phyloP scores from a whole-genome alignment of 2,797 vertebrate genomes.

The Pantherophis vulpinus region DNA sequence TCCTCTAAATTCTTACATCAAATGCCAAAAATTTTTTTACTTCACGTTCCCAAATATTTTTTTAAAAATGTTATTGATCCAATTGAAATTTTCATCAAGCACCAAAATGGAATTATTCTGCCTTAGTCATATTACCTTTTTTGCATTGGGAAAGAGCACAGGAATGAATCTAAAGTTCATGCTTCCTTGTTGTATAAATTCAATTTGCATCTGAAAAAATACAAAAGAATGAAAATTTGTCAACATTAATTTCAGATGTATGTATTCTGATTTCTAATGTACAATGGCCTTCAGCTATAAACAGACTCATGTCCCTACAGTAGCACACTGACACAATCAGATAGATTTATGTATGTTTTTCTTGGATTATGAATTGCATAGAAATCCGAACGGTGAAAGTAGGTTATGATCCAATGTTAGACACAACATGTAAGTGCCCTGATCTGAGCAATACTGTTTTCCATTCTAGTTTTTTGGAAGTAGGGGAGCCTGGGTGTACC shows the following conservation, averaged over 20 bases:
- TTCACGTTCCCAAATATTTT: conserved; percentile 30
- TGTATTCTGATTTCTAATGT: background rate
- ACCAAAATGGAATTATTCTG: conserved; percentile 27
- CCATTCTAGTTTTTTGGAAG: background rate
- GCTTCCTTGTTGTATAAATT: conserved; percentile 95
- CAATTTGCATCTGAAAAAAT: conserved; percentile 87
- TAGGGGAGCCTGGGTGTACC: background rate
- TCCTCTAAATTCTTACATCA: conserved; percentile 27
- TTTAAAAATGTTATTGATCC: conserved; percentile 40
- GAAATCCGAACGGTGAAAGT: background rate
- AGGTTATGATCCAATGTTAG: background rate
- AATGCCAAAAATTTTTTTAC: conserved; percentile 25
- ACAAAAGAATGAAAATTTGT: conserved; percentile 34
- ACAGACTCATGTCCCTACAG: background rate
- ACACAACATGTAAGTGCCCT: background rate
- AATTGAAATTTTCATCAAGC: conserved; percentile 41
- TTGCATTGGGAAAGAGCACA: conserved; percentile 88
- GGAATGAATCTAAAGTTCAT: conserved; percentile 94
- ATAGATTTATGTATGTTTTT: background rate
- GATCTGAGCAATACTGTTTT: background rate
- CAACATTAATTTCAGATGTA: conserved; percentile 9
- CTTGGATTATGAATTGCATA: background rate
- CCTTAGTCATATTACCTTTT: conserved; percentile 73
- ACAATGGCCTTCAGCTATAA: background rate
- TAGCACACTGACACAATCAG: background rate